A percentile compares a stretch with the other conserved stretches of the same genome.
Evolutionary conservation across 2,113 vertebrate genomes (phyloP).

Genomic region (Saccopteryx bilineata): DNA sequence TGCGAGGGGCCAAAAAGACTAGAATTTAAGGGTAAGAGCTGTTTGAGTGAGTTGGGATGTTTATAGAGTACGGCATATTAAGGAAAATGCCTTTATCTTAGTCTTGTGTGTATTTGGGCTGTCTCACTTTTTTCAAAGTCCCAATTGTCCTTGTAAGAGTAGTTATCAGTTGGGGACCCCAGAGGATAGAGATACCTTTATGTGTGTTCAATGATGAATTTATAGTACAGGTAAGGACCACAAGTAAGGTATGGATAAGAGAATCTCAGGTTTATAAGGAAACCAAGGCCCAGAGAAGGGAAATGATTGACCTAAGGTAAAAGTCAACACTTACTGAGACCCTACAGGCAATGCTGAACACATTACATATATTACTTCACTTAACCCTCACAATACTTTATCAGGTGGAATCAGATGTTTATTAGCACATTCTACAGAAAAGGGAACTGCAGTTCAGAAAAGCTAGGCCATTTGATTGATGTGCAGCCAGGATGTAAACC

Average conservation of each 20-base stretch:
- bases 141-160: neutral
- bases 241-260: conserved; percentile 19
- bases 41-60: neutral
- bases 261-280: neutral
- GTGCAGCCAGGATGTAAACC: neutral
- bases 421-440: conserved; percentile 14
- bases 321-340: neutral
- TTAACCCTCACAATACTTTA: conserved; percentile 5
- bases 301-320: conserved; percentile 30
- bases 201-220: neutral
- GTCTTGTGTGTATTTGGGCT: neutral
- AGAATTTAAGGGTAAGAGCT: neutral
- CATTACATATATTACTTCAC: neutral
- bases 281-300: neutral
- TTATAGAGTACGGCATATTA: conserved; percentile 6
- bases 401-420: neutral
- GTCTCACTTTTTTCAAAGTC: conserved; percentile 50
- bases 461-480: neutral
- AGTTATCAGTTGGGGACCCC: neutral
- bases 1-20: neutral
- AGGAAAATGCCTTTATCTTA: conserved; percentile 9
- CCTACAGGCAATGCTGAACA: neutral
- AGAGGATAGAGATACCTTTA: neutral
- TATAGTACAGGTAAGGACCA: neutral
- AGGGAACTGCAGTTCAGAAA: conserved; percentile 54